Percentiles rank a stretch among this genome's conserved stretches.
Evolutionary conservation across 2,113 vertebrate species (phyloP).

Genomic region (Sceloporus undulatus): DNA sequence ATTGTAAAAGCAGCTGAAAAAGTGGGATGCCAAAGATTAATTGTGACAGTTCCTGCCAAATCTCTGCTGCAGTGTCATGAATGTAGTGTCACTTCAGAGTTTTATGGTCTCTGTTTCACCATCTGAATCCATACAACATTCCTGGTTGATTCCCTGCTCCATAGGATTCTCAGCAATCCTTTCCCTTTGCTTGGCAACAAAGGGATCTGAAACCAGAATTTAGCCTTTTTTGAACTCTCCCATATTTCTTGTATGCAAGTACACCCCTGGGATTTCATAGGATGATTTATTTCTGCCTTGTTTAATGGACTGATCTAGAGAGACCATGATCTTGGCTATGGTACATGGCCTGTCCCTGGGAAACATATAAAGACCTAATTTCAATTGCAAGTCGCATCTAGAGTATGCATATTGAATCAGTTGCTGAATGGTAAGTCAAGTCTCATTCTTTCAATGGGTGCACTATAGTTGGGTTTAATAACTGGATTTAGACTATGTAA

Average conservation of each 20-base stretch:
- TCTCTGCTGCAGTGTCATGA: background rate
- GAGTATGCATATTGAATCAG: no score
- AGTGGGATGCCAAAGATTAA: no score
- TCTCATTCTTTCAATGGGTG: no score
- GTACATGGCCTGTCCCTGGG: background rate
- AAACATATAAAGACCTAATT: background rate
- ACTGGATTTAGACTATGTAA: no score
- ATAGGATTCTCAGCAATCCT: background rate
- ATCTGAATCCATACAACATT: background rate
- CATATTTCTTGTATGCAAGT: background rate
- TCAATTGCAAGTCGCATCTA: no score
- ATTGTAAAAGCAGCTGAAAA: no score
- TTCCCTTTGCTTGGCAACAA: background rate
- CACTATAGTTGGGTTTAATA: no score
- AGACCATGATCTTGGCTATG: background rate
- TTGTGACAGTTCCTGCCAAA: no score
- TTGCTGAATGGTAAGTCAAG: no score
- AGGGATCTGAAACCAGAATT: background rate
- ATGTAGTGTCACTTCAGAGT: background rate
- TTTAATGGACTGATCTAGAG: background rate
- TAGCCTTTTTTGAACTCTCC: background rate
- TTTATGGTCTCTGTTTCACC: background rate
- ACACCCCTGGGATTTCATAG: no score
- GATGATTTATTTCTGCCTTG: background rate
- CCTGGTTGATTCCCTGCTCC: background rate